Evolutionary conservation across 2,888 invertebrate genomes (phyloP), one percentile per base, ranked within the genome.

Genomic region (Habrosyne pyritoides): DNA sequence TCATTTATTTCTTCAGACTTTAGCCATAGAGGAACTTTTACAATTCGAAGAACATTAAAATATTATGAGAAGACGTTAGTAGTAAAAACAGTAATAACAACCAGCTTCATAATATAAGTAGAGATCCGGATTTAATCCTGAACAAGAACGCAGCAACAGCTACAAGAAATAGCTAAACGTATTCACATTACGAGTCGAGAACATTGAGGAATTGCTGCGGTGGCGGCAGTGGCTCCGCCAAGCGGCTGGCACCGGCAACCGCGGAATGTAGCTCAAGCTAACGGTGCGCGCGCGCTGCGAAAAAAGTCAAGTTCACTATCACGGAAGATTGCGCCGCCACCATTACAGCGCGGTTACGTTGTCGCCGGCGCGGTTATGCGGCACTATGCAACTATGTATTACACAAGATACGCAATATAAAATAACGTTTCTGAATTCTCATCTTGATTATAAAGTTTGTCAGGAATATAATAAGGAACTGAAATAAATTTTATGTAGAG

Each of bases 261-360:
- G 84, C 86, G 89, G 91, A 89, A 92, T 91, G 89, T 91, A 87
- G 92, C 89, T 73, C 91, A 88, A 85, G 74, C 77, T 91, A 91
- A 91, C 91, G 91, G 91, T 90, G 81, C 79, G 77, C 77, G 77
- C 69, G 79, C 81, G 80, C 81, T 68, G 87, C 86, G 85, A 89
- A 92, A 91, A 91, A 90, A 90, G 85, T 85, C 90, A 92, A 91
- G 91, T 92, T 92, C 91, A 91, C 90, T 91, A 91, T 87, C 91
- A 87, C 84, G 91, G 89, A 89, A 90, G 89, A 91, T 90, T 90
- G 91, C 91, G 83, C 86, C 70, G 75, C 75, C 68, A 78, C 75
- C 84, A 86, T 88, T 86, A 88, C 86, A 66, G 74, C 75, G 87
- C 81, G 84, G 88, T 89, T 91, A 89, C 89, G 89, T 81, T 79